Percentiles rank a stretch among this genome's conserved stretches.
phyloP scores from a whole-genome alignment of 2,113 vertebrate genomes.

The Perognathus longimembris region DNA sequence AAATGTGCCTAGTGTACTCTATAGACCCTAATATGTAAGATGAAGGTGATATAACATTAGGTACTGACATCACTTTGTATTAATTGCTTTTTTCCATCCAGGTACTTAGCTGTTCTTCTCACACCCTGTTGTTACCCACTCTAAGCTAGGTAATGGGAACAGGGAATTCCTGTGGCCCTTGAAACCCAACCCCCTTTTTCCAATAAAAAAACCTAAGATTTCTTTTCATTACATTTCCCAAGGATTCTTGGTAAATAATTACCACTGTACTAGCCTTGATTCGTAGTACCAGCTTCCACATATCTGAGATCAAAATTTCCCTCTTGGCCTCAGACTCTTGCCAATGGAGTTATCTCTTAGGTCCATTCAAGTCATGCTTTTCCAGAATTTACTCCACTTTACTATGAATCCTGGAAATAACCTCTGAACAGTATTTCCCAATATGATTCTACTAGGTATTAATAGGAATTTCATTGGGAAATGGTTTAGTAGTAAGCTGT shows the following conservation, averaged over 20 bases:
- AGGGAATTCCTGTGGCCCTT: background rate
- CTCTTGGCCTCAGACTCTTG: background rate
- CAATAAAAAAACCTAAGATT: background rate
- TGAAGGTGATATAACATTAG: background rate
- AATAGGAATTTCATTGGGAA: background rate
- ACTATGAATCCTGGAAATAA: slow-evolving; percentile 1
- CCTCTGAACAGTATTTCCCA: background rate
- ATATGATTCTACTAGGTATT: background rate
- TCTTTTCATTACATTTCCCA: background rate
- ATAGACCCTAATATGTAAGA: background rate
- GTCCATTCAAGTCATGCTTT: background rate
- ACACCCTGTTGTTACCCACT: background rate
- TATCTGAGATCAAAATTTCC: background rate
- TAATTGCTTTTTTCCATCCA: background rate
- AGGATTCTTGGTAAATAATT: slow-evolving; percentile 21
- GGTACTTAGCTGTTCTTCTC: background rate
- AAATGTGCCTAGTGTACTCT: background rate
- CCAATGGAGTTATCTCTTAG: slow-evolving; percentile 1
- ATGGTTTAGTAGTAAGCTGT: background rate
- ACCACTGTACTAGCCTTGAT: background rate
- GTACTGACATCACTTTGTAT: background rate
- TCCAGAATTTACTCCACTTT: background rate
- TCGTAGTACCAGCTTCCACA: background rate
- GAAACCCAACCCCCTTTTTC: background rate
- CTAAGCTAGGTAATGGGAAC: background rate